Base-by-base conservation (phyloP, 2,113 vertebrate species). In the Phalacrocorax carbo region DNA sequence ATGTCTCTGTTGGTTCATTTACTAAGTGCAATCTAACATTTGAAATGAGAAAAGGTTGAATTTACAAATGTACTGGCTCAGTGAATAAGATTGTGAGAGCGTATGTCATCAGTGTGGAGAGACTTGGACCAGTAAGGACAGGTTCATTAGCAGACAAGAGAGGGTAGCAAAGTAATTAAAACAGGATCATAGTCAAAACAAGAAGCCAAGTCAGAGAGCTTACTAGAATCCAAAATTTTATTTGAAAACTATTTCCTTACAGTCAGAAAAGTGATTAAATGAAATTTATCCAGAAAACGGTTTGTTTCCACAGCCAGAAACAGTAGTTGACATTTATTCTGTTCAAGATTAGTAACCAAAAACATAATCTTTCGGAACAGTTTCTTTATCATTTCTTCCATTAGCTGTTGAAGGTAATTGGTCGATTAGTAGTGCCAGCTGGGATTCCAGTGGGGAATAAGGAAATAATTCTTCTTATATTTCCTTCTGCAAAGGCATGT, bases 371-470 rank as follows among this genome's bases (percentile, higher is more conserved):
- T 80, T 93, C 9, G 2, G 36, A 26, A 83, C 32, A 85, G 18
- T 51, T 92, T 88, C 79, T 77, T 81, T 87, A 66, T 78, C 9
- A 64, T 84, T 84, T 84, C 27, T 68, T 81, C 54, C 61, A 81
- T 66, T 88, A 91, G 38, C 42, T 71, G 57, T 48, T 82, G 77
- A 84, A 78, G 40, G 52, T 89, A 96, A 92, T 86, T 92, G 68
- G 86, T 94, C 19, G 0, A 80, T 92, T 81, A 96, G 60, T 84
- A 86, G 46, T 60, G 46, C 82, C 95, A 96, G 88, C 90, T 95
- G 92, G 94, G 44, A 94, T 92, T 94, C 75, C 88, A 86, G 36
- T 82, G 58, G 51, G 86, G 64, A 88, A 90, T 15, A 90, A 55
- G 46, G 80, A 92, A 82, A 93, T 54, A 80, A 92, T 88, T 88